Percentiles rank a stretch among this genome's conserved stretches.
Conservation (phyloP, 2,113 vertebrate genomes). For the Apaloderma vittatum region DNA sequence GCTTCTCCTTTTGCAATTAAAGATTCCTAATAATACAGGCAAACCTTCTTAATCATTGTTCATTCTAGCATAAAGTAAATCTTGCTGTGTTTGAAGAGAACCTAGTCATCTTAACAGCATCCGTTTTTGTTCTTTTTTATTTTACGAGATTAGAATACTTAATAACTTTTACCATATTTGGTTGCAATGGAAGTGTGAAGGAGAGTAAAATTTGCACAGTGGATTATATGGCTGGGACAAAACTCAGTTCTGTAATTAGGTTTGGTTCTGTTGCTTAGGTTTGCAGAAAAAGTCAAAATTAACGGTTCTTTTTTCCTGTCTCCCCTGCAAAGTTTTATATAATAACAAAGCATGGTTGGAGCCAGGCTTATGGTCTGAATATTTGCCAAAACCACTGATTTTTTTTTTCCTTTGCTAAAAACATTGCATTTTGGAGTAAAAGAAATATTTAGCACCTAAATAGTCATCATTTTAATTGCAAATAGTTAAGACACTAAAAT, state of each 20-base stretch:
- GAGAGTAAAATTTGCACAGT: background rate
- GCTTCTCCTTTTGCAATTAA: conserved; percentile 61
- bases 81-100: conserved; percentile 69
- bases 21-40: conserved; percentile 63
- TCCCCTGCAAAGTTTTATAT: background rate
- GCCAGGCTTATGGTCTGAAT: background rate
- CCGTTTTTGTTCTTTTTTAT: conserved; percentile 2
- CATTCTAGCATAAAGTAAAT: conserved; percentile 72
- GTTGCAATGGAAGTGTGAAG: background rate
- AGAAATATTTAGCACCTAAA: background rate
- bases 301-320: background rate
- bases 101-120: conserved; percentile 45
- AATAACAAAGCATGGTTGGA: background rate
- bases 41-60: conserved; percentile 62
- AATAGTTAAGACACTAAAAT: background rate
- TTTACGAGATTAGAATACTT: conserved; percentile 51
- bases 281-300: conserved; percentile 25
- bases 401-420: background rate
- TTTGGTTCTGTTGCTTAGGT: conserved; percentile 34
- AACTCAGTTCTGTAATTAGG: conserved; percentile 5
- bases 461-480: background rate
- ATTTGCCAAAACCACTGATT: conserved; percentile 13
- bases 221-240: background rate
- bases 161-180: conserved; percentile 29
- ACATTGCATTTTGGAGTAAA: background rate